phyloP scores from a whole-genome alignment of 2,113 vertebrate species.

The Dryoscopus gambensis region DNA sequence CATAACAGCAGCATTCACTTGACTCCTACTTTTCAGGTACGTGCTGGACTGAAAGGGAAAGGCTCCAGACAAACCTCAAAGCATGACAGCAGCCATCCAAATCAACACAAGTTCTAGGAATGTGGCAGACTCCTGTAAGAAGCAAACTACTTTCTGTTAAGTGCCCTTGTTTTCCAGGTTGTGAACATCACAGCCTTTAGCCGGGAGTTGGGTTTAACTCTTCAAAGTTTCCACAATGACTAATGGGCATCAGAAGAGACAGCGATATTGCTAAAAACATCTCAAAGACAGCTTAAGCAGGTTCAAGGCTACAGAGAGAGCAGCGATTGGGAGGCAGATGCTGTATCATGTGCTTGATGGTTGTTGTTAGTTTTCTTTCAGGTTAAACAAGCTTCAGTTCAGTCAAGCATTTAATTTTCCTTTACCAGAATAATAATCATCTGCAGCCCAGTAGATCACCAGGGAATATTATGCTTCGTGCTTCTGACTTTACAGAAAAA shows the following conservation, averaged over 20 bases:
- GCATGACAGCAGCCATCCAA: neutral
- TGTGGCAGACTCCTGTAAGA: neutral
- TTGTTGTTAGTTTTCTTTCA: slow-evolving; percentile 22
- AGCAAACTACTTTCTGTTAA: neutral
- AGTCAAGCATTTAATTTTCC: slow-evolving; percentile 49
- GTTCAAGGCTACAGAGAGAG: neutral
- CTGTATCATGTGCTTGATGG: neutral
- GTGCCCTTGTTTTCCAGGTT: neutral
- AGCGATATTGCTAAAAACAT: neutral
- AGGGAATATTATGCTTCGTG: neutral
- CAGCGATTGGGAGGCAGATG: neutral
- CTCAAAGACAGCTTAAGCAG: neutral
- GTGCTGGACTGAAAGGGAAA: neutral
- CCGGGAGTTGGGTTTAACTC: neutral
- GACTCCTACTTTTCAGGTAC: neutral
- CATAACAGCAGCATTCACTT: neutral
- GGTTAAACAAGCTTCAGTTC: slow-evolving; percentile 1
- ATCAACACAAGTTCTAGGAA: neutral
- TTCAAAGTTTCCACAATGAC: neutral
- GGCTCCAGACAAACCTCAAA: neutral
- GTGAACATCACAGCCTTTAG: neutral
- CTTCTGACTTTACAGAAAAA: neutral
- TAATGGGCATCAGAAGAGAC: neutral
- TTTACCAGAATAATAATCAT: slow-evolving; percentile 17
- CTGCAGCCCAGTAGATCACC: slow-evolving; percentile 11